Conservation (phyloP, 2,113 vertebrate genomes). For the Pteronura brasiliensis region DNA sequence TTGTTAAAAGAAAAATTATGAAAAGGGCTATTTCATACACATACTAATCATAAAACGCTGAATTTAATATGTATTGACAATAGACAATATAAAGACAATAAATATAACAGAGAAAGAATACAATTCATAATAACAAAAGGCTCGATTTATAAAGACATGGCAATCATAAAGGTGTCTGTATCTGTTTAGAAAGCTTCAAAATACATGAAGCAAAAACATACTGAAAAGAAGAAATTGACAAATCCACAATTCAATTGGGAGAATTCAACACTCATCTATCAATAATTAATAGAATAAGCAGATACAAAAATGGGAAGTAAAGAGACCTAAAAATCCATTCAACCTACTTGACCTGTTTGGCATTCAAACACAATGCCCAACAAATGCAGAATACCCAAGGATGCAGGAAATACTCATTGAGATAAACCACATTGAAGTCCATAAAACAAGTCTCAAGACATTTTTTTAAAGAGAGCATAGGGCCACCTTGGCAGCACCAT, state of each 20-base stretch:
- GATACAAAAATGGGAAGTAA: neutral
- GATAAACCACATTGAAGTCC: neutral
- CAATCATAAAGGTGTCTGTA: neutral
- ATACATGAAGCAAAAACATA: neutral
- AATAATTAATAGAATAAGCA: slow-evolving; percentile 19
- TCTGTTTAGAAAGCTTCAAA: neutral
- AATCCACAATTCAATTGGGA: neutral
- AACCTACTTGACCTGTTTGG: slow-evolving; percentile 19
- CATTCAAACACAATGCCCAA: neutral
- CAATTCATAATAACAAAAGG: neutral
- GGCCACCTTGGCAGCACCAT: neutral
- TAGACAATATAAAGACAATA: neutral
- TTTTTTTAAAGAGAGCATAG: neutral
- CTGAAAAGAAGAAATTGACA: neutral
- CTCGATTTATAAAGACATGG: neutral
- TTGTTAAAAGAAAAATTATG: neutral
- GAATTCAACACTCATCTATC: slow-evolving; percentile 15
- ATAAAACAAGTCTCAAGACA: neutral
- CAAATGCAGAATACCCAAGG: neutral
- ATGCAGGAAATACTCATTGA: neutral
- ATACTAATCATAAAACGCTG: neutral
- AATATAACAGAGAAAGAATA: neutral
- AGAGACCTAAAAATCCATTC: slow-evolving; percentile 27
- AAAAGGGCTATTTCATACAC: neutral
- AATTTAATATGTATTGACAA: neutral